Evolutionary conservation across 2,888 invertebrate species (phyloP).

Genomic region (Fragum whitleyi): DNA sequence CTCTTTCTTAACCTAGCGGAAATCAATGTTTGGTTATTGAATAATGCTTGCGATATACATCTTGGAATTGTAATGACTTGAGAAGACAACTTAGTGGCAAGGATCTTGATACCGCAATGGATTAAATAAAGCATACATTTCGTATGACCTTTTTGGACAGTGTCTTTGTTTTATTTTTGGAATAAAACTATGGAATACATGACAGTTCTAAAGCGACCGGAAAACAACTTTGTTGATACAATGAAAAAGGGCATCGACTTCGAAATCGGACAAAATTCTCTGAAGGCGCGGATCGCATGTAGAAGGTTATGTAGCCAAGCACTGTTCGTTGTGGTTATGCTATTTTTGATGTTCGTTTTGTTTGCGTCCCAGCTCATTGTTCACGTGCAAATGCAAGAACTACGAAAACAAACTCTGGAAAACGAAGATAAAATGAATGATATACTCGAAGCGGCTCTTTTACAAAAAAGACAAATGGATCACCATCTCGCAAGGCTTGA

Average conservation of each 20-base stretch:
- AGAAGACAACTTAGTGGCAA: no score
- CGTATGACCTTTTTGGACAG: background rate
- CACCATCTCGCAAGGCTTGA: background rate
- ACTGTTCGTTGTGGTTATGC: conserved; percentile 16
- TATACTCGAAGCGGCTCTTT: background rate
- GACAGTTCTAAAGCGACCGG: conserved; percentile 12
- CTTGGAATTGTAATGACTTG: background rate
- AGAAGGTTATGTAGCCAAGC: conserved; percentile 34
- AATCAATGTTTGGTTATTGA: background rate
- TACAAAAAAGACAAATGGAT: background rate
- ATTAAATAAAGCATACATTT: no score
- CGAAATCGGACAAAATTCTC: background rate
- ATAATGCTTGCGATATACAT: background rate
- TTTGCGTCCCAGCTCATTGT: conserved; percentile 31
- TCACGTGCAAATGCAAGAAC: conserved; percentile 12
- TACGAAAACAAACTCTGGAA: background rate
- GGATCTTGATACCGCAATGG: no score
- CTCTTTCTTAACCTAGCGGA: no score
- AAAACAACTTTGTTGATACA: background rate
- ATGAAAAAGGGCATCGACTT: background rate
- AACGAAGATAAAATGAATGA: background rate
- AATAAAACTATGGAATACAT: conserved; percentile 15
- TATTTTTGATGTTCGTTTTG: conserved; percentile 24
- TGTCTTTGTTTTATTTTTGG: background rate
- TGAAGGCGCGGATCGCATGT: background rate